Evolutionary conservation across 2,888 invertebrate genomes (phyloP).

Genomic region (Tachina grossa): DNA sequence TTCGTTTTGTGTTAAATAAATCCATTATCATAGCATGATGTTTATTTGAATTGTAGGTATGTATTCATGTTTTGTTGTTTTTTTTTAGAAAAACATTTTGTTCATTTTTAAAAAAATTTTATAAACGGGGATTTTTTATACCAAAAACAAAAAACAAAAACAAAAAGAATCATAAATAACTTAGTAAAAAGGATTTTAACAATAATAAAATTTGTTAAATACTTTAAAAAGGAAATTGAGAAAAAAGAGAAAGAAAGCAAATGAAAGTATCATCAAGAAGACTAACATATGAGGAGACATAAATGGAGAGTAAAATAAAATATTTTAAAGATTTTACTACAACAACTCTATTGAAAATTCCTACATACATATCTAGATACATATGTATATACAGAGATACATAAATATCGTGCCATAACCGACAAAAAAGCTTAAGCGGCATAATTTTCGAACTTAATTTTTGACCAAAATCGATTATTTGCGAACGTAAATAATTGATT

Average conservation of each 20-base stretch:
- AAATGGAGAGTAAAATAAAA: neutral
- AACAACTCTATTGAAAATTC: neutral
- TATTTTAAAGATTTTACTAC: conserved; percentile 16
- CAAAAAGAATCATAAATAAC: conserved; percentile 68
- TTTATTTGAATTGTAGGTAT: conserved; percentile 36
- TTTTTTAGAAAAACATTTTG: conserved; percentile 36
- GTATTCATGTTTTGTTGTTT: conserved; percentile 45
- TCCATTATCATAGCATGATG: conserved; percentile 59
- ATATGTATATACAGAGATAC: neutral
- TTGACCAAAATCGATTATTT: too few species aligned
- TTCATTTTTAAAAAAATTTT: conserved; percentile 30
- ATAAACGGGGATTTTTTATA: conserved; percentile 55
- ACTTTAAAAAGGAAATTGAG: conserved; percentile 20
- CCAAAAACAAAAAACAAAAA: conserved; percentile 61
- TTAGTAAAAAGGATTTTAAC: conserved; percentile 57
- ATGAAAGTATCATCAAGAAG: neutral
- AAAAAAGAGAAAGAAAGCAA: neutral
- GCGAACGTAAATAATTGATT: too few species aligned
- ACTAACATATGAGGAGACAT: neutral
- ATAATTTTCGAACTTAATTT: too few species aligned
- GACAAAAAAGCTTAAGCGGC: too few species aligned
- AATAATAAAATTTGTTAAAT: conserved; percentile 44
- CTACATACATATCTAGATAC: neutral
- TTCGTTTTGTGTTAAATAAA: conserved; percentile 44
- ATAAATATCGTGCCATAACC: too few species aligned